Evolutionary conservation across 2,113 vertebrate genomes (phyloP).

Genomic region (Recurvirostra avosetta): DNA sequence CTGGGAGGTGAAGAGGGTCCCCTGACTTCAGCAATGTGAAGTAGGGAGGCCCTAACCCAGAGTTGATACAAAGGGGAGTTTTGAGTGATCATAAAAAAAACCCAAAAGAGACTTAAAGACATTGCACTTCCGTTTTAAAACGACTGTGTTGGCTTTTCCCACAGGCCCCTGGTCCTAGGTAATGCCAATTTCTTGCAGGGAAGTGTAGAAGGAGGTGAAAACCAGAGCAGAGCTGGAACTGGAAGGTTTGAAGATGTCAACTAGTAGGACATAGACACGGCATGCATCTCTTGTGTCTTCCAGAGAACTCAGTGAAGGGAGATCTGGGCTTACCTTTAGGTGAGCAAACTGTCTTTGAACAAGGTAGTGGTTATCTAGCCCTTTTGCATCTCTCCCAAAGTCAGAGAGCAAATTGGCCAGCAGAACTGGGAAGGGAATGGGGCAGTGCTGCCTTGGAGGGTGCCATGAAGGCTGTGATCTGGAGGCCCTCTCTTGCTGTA

Average conservation of each 20-base stretch:
- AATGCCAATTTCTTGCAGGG: neutral
- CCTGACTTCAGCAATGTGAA: neutral
- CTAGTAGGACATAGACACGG: neutral
- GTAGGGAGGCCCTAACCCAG: neutral
- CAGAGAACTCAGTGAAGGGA: neutral
- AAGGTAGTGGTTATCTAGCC: neutral
- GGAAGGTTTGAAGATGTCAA: neutral
- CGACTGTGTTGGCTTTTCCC: neutral
- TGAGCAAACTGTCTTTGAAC: neutral
- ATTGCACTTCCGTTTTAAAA: neutral
- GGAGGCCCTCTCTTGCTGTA: neutral
- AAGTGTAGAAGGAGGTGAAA: neutral
- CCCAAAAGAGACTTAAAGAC: neutral
- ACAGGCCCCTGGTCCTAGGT: neutral
- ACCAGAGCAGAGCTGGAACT: neutral
- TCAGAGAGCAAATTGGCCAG: neutral
- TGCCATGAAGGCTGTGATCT: rapidly evolving
- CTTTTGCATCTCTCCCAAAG: neutral
- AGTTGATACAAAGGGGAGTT: neutral
- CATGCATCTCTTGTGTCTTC: neutral
- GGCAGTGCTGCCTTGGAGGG: neutral
- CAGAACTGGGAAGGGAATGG: neutral
- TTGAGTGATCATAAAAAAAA: neutral
- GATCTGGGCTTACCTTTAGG: neutral
- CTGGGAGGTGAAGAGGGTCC: neutral